Conservation (phyloP, 2,888 invertebrate species). For the Melikaiella ostensackeni region DNA sequence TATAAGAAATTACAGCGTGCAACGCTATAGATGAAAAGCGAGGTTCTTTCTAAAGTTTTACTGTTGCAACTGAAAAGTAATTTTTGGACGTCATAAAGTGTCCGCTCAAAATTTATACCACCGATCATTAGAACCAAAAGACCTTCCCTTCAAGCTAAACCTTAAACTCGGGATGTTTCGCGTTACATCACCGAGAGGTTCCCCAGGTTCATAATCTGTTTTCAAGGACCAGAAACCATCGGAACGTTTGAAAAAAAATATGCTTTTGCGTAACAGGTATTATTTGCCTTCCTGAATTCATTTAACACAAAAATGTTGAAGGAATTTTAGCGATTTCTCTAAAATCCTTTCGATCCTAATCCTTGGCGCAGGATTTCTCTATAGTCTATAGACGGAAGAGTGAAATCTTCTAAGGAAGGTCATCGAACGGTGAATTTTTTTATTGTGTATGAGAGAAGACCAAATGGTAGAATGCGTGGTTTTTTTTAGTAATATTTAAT, state of each 20-base stretch:
- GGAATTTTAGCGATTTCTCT: constrained; percentile 18
- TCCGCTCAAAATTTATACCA: constrained; percentile 58
- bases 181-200: constrained; percentile 1
- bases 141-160: constrained; percentile 14
- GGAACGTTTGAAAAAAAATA: constrained; percentile 5
- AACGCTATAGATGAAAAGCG: not conserved
- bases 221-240: constrained; percentile 36
- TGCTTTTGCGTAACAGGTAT: constrained; percentile 14
- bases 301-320: constrained; percentile 6
- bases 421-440: constrained; percentile 32
- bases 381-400: not conserved
- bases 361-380: constrained; percentile 32
- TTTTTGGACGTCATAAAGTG: constrained; percentile 63
- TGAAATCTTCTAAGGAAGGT: constrained; percentile 26
- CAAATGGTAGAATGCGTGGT: not conserved
- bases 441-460: not conserved
- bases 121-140: constrained; percentile 60
- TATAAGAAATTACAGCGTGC: constrained; percentile 12
- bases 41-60: constrained; percentile 53
- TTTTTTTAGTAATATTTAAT: constrained; percentile 28
- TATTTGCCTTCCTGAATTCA: constrained; percentile 22
- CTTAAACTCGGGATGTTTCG: not conserved
- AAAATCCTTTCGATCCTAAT: constrained; percentile 9
- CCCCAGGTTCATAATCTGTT: constrained; percentile 33
- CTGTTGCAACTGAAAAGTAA: constrained; percentile 63